phyloP scores from a whole-genome alignment of 2,113 vertebrate genomes.

The Hystrix brachyura region DNA sequence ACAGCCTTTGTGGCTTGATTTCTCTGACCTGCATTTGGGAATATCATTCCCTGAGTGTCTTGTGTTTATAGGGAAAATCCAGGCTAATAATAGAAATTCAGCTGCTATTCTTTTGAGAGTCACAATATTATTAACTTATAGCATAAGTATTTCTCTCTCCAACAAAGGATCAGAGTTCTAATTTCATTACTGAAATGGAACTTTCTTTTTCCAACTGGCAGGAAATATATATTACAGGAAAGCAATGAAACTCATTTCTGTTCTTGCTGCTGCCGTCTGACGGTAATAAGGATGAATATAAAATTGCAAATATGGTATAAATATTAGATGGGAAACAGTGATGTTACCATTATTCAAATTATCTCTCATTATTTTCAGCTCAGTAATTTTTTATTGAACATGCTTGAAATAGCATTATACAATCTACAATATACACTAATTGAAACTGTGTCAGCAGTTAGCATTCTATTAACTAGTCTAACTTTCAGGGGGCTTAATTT shows the following conservation, averaged over 20 bases:
- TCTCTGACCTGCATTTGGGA: not conserved
- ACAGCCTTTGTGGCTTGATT: not conserved
- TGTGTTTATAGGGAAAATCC: constrained; percentile 27
- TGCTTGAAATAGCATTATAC: constrained; percentile 74
- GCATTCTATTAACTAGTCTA: constrained; percentile 58
- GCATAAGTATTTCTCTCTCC: constrained; percentile 4
- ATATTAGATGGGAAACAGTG: constrained; percentile 77
- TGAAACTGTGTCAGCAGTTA: constrained; percentile 75
- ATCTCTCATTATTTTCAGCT: constrained; percentile 81
- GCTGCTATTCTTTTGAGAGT: constrained; percentile 43
- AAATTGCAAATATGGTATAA: constrained; percentile 76
- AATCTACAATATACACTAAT: constrained; percentile 73
- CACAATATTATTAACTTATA: constrained; percentile 47
- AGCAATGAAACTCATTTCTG: constrained; percentile 52
- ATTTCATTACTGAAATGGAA: constrained; percentile 63
- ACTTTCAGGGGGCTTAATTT: constrained; percentile 53
- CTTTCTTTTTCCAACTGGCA: constrained; percentile 63
- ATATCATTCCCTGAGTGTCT: not conserved
- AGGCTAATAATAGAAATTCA: constrained; percentile 48
- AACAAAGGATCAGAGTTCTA: constrained; percentile 27
- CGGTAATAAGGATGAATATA: constrained; percentile 69
- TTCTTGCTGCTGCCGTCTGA: constrained; percentile 53
- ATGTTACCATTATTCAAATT: constrained; percentile 79
- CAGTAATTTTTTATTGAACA: constrained; percentile 76
- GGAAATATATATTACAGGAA: constrained; percentile 42